Evolutionary conservation across 1,140 invertebrate species (phyloP).

Genomic region (Tenebrio molitor): DNA sequence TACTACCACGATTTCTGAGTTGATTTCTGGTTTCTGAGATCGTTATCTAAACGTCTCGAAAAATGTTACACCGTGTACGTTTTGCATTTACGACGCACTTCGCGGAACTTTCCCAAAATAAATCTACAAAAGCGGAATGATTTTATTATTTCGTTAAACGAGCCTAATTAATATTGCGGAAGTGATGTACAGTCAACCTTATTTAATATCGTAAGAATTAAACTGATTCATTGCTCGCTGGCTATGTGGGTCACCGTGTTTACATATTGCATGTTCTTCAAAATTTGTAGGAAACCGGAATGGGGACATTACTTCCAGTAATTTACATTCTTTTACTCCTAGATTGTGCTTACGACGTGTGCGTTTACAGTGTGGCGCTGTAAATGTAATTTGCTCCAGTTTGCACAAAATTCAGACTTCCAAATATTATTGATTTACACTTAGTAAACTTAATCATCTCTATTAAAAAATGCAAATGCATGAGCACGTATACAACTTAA

Average conservation of each 20-base stretch:
- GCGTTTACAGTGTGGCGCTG: no score
- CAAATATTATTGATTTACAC: no score
- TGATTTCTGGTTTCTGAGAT: constrained; percentile 26
- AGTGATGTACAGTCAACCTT: constrained; percentile 4
- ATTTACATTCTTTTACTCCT: constrained; percentile 19
- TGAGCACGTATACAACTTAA: no score
- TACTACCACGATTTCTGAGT: constrained; percentile 9
- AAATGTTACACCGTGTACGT: no score
- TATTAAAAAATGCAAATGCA: no score
- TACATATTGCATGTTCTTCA: constrained; percentile 20
- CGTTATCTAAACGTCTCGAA: no score
- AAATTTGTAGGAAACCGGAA: constrained; percentile 14
- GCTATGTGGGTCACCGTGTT: constrained; percentile 28
- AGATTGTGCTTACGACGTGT: not conserved
- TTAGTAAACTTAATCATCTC: no score
- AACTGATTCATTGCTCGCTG: constrained; percentile 23
- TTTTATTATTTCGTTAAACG: not conserved
- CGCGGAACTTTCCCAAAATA: constrained; percentile 14
- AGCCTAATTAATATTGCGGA: constrained; percentile 3
- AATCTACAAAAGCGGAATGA: not conserved
- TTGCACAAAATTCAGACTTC: no score
- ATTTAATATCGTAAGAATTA: constrained; percentile 17
- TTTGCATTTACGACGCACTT: not conserved
- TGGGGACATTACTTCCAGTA: constrained; percentile 15
- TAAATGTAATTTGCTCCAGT: no score